Conservation (phyloP, 2,888 invertebrate genomes). For the Lepetodrilus schrolli region DNA sequence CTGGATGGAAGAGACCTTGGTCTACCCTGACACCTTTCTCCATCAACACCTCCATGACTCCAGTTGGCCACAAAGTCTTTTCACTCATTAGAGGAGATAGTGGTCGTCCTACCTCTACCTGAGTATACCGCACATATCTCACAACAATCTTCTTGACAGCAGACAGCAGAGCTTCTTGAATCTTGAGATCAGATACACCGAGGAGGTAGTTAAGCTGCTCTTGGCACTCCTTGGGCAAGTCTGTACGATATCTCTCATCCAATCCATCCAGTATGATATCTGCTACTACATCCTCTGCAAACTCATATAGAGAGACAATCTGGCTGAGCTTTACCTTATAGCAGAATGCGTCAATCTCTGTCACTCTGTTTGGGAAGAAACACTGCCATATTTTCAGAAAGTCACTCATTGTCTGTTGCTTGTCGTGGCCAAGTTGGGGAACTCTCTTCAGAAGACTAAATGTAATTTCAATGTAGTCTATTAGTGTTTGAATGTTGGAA, state of each 20-base stretch:
- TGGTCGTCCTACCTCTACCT: background rate
- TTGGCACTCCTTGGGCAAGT: background rate
- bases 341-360: background rate
- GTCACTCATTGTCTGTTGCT: background rate
- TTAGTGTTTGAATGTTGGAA: background rate
- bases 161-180: background rate
- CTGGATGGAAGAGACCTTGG: background rate
- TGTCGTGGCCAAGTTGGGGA: background rate
- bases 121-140: background rate
- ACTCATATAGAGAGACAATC: constrained; percentile 11
- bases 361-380: background rate
- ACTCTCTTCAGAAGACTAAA: constrained; percentile 17
- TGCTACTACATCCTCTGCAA: constrained; percentile 19
- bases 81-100: background rate
- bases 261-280: background rate
- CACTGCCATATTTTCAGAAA: constrained; percentile 9
- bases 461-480: constrained; percentile 12
- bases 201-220: background rate
- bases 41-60: background rate
- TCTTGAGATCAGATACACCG: background rate
- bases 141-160: constrained; percentile 17
- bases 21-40: background rate
- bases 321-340: background rate
- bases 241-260: background rate
- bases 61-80: background rate